Base-by-base conservation (phyloP, 2,113 vertebrate species). In the Grus americana region DNA sequence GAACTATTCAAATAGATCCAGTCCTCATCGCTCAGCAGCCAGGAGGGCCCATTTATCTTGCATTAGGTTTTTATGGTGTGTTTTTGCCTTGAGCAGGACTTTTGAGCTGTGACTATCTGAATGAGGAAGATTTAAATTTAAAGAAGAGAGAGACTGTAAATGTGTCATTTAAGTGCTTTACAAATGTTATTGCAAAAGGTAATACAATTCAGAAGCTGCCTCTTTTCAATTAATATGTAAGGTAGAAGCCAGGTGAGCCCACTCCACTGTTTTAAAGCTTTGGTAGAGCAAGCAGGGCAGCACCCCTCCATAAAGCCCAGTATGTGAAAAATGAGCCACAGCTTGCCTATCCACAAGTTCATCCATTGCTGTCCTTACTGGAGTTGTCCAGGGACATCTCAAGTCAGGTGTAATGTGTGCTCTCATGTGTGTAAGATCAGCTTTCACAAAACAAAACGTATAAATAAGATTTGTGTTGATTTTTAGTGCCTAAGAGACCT, bases 81-180 rank as follows among this genome's bases (percentile, higher is more conserved):
- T 24, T 80, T 86, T 96, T 86, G 95, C 96, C 95, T 92, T 59
- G 47, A 90, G 95, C 83, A 79, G 62, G 65, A 86, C 79, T 81
- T 91, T 12, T 44, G 65, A 95, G 76, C 93, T 94, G 90, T 49
- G 83, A 91, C 72, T 90, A 88, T 63, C 38, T 89, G 79, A 92
- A 90, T 11, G 34, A 40, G 49, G 15, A 92, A 84, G 81, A 93
- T 81, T 86, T 71, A 92, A 83, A 94, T 88, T 83, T 83, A 81
- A 92, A 95, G 63, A 92, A 73, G 70, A 86, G 34, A 71, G 46
- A 20, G 55, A 85, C 8, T 83, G 81, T 71, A 92, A 96, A 86
- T 44, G 90, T 84, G 50, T 66, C 23, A 5, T 86, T 90, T 81
- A 91, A 94, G 44, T 62, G 59, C 61, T 75, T 92, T 22, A 86